Evolutionary conservation across 2,797 vertebrate species (phyloP).

Genomic region (Dendrocincla fuliginosa): DNA sequence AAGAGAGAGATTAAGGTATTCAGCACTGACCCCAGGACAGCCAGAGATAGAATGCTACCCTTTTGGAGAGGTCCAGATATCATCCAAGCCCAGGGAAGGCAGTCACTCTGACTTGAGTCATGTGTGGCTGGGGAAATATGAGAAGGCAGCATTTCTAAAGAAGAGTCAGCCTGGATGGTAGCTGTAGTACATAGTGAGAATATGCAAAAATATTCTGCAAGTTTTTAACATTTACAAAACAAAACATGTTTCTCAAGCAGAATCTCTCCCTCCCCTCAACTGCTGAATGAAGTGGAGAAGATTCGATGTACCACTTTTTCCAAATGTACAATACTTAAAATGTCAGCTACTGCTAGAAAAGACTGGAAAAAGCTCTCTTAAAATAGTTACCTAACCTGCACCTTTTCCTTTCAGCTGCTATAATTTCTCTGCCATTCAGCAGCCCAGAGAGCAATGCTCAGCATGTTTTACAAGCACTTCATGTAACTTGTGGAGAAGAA

Average conservation of each 20-base stretch:
- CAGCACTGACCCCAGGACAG: neutral
- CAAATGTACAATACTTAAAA: neutral
- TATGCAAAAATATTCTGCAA: neutral
- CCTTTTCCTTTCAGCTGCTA: conserved; percentile 49
- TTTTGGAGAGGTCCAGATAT: neutral
- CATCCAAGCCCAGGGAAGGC: neutral
- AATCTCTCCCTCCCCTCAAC: neutral
- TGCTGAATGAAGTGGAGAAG: neutral
- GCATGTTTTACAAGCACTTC: conserved; percentile 53
- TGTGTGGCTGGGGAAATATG: neutral
- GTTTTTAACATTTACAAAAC: conserved; percentile 4
- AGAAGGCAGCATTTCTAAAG: neutral
- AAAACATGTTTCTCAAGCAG: neutral
- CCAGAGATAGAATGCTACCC: fast-evolving
- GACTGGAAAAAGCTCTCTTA: neutral
- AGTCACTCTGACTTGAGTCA: fast-evolving
- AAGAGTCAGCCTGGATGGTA: neutral
- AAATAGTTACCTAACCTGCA: conserved; percentile 37
- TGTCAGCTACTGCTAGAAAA: neutral
- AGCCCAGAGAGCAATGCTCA: conserved; percentile 15
- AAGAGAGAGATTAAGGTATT: neutral
- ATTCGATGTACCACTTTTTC: neutral
- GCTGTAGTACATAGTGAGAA: neutral
- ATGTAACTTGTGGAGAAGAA: neutral
- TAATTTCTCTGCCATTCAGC: conserved; percentile 53